Evolutionary conservation across 2,888 invertebrate species (phyloP).

Genomic region (Amphipoea lucens): DNA sequence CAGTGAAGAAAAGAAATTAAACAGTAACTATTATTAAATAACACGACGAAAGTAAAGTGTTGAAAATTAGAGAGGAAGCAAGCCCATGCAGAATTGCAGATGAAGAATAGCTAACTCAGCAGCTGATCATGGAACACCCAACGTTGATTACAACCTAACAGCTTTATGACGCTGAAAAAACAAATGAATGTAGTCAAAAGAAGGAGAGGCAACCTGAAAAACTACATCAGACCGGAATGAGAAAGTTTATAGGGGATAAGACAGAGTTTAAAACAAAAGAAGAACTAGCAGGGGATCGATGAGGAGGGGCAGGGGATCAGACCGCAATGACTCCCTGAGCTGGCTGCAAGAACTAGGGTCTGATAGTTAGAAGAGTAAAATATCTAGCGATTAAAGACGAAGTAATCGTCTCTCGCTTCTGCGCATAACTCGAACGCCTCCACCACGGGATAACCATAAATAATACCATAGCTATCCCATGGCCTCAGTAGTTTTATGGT

Average conservation of each 20-base stretch:
- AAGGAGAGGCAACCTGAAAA: no score
- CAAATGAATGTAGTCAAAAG: background rate
- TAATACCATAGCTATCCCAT: constrained; percentile 77
- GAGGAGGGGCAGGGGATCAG: no score
- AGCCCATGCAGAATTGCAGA: background rate
- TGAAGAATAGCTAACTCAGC: background rate
- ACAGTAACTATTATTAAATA: no score
- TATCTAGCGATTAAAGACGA: background rate
- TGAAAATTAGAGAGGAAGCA: background rate
- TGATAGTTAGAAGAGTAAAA: background rate
- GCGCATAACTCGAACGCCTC: constrained; percentile 53
- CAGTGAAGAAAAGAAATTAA: background rate
- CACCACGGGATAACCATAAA: constrained; percentile 79
- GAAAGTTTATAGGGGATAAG: no score
- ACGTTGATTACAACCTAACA: background rate
- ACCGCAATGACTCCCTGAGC: no score
- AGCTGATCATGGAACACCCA: background rate
- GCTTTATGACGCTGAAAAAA: background rate
- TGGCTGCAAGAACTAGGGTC: background rate
- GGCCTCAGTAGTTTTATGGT: constrained; percentile 78
- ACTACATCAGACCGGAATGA: no score
- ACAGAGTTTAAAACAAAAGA: no score
- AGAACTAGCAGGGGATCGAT: no score
- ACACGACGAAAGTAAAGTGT: background rate
- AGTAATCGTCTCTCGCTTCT: constrained; percentile 21